Base-by-base conservation (phyloP, 2,888 invertebrate genomes). In the Agrotis puta region DNA sequence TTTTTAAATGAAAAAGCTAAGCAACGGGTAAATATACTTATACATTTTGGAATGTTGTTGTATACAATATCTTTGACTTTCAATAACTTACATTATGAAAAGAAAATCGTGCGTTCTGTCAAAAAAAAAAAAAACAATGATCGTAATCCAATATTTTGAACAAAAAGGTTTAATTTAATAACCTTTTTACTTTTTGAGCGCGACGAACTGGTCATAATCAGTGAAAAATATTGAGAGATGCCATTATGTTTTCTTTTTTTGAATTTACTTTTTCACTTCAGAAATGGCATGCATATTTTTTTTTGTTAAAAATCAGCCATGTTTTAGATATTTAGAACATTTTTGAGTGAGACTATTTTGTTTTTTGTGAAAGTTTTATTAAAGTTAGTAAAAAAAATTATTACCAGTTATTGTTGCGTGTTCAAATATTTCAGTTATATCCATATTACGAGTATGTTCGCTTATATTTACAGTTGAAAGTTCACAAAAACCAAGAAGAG, bases 1-100 rank as follows among this genome's bases (percentile, higher is more conserved):
- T 96, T 97, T 79, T 87, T 97, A 84, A 96, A 94, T 82, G 96
- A 97, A 81, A 97, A 97, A 86, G 94, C 97, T 74, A 96, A 92
- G 84, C 92, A 96, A 82, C 94, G 97, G 90, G 97, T 97, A 93
- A 92, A n/a, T 48, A 33, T 48, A 51, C 3, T 45, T 47, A 7
- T 51, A 14, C 3, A 59, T 33, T 39, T 39, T 39, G 2, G 39
- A 39, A 39, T 39, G 11, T 39, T 39, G 11, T 39, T 9, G 33
- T 9, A 33, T 33, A 33, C 7, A 9, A 33, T 33, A 33, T 7
- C 27, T 27, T 33, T 39, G 11, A 39, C 9, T 11, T 27, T 27
- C 27, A 27, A 27, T 27, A 27, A 3, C 27, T 3, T 27, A 27
- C 27, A 27, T 39, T 39, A 39, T 39, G 9, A 39, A 11, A 39